Percentiles rank a stretch among this genome's conserved stretches.
phyloP scores from a whole-genome alignment of 2,888 invertebrate species.

The Drosophila ezoana region DNA sequence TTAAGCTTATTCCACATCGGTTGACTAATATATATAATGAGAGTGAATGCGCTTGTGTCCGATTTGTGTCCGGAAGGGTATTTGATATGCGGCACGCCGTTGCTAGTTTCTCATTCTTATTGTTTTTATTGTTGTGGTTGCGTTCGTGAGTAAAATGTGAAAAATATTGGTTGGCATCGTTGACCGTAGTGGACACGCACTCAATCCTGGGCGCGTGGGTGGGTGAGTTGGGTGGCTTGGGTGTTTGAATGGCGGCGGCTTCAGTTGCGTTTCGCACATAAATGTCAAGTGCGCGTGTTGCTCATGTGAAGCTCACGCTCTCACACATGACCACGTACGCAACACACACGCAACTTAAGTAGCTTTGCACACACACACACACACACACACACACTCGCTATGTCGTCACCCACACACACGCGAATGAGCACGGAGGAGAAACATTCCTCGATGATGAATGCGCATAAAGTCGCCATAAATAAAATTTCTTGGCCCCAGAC shows the following conservation, averaged over 20 bases:
- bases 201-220: neutral
- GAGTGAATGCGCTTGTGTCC: neutral
- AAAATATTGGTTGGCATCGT: slow-evolving; percentile 40
- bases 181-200: slow-evolving; percentile 15
- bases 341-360: slow-evolving; percentile 50
- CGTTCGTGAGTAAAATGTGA: slow-evolving; percentile 66
- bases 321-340: slow-evolving; percentile 56
- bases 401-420: slow-evolving; percentile 1
- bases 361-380: slow-evolving; percentile 41
- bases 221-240: no score
- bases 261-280: slow-evolving; percentile 70
- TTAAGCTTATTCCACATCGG: no score
- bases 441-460: slow-evolving; percentile 68
- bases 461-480: slow-evolving; percentile 76
- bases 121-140: slow-evolving; percentile 32
- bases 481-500: slow-evolving; percentile 55
- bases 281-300: slow-evolving; percentile 76
- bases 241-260: slow-evolving; percentile 19
- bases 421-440: slow-evolving; percentile 18
- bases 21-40: no score
- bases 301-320: slow-evolving; percentile 55
- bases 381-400: neutral
- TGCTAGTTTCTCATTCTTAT: neutral
- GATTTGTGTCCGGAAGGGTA: slow-evolving; percentile 10
- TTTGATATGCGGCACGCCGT: neutral